phyloP scores from a whole-genome alignment of 2,888 invertebrate species.

The Hipparchia sbordonii region DNA sequence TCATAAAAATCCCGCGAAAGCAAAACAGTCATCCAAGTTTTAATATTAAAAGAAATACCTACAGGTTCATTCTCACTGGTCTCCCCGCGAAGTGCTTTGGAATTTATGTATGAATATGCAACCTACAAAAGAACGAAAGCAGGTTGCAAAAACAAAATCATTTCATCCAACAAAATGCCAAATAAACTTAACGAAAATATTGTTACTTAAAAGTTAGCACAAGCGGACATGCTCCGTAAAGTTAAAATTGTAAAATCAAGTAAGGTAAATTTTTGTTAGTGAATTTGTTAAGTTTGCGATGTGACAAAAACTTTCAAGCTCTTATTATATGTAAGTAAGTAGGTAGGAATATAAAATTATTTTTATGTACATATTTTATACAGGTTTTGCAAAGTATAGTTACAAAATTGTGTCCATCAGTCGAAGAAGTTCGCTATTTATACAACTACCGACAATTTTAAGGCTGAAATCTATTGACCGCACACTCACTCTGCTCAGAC shows the following conservation, averaged over 20 bases:
- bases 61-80: slow-evolving; percentile 87
- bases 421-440: not conserved
- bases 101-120: slow-evolving; percentile 83
- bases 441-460: no score
- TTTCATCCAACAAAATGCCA: slow-evolving; percentile 45
- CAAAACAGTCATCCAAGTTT: slow-evolving; percentile 13
- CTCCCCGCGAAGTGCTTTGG: slow-evolving; percentile 69
- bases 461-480: no score
- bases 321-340: no score
- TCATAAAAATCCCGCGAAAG: slow-evolving; percentile 17
- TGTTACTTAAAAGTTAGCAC: slow-evolving; percentile 50
- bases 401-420: not conserved
- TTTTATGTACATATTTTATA: not conserved
- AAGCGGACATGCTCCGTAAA: slow-evolving; percentile 46
- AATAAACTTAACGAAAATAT: slow-evolving; percentile 44
- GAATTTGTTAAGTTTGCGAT: slow-evolving; percentile 5
- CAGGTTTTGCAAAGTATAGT: not conserved
- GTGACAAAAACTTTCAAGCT: not conserved
- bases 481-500: no score
- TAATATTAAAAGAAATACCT: slow-evolving; percentile 81
- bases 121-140: slow-evolving; percentile 85
- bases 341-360: not conserved
- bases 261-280: not conserved
- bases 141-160: slow-evolving; percentile 76
- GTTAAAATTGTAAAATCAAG: slow-evolving; percentile 9